A percentile compares a stretch with the other conserved stretches of the same genome.
These are phyloP conservation scores for Clamator glandarius DNA, from an alignment of 2,797 vertebrate species.

Conservation along the genomic window DNA sequence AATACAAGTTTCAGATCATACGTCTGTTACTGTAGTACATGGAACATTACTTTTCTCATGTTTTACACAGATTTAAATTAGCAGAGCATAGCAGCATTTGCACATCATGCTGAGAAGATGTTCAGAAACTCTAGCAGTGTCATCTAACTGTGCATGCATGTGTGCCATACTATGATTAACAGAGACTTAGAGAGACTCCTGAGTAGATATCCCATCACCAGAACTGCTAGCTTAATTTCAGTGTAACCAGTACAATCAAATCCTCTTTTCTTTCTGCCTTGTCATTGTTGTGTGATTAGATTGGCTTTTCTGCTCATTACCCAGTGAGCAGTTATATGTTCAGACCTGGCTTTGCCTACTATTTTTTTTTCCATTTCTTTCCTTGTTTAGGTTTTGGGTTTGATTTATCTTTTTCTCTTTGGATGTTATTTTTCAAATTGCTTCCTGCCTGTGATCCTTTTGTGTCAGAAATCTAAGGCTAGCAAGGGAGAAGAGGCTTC, in stretches of 20 bases:
- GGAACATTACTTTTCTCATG: constrained; percentile 40
- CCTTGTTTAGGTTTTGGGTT: not conserved
- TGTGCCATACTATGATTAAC: not conserved
- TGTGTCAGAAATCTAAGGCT: not conserved
- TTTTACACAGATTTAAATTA: constrained; percentile 23
- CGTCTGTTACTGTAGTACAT: not conserved
- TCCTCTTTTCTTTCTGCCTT: not conserved
- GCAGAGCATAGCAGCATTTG: not conserved
- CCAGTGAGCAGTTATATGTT: not conserved
- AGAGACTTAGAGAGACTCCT: constrained; percentile 14
- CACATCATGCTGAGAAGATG: not conserved
- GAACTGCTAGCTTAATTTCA: not conserved
- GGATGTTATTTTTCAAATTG: not conserved
- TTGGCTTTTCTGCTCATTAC: not conserved
- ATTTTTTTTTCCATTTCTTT: too few species aligned
- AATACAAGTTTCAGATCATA: constrained; percentile 7
- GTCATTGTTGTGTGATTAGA: not conserved
- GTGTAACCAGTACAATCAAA: not conserved
- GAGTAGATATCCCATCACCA: not conserved
- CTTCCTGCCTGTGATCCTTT: not conserved
- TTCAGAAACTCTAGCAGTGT: constrained; percentile 8
- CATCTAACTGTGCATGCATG: not conserved
- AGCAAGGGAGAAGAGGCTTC: not conserved
- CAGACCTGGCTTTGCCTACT: not conserved
- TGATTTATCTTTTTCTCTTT: too few species aligned